These are phyloP conservation scores for Dasypogon diadema DNA, from an alignment of 2,888 invertebrate species.

Conservation along the genomic window DNA sequence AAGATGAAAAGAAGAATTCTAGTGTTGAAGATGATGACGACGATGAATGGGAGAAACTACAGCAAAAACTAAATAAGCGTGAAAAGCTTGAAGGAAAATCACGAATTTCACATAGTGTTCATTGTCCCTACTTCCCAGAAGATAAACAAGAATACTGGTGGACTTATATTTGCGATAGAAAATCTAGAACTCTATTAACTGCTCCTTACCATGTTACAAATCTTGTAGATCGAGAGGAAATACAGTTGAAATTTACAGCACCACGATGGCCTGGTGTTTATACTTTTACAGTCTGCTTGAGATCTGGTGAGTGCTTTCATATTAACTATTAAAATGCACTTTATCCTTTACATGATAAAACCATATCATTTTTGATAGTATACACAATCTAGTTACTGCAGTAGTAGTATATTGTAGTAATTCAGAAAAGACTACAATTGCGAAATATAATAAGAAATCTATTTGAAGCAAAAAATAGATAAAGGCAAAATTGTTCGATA, in stretches of 20 bases:
- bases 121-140: conserved; percentile 95
- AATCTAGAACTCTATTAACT: conserved; percentile 89
- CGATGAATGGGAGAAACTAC: conserved; percentile 92
- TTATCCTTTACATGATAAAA: no score
- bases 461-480: no score
- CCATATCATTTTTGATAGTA: no score
- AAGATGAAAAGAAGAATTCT: conserved; percentile 74
- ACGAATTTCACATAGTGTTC: conserved; percentile 95
- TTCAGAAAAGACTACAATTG: no score
- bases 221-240: conserved; percentile 88
- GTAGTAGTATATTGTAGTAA: no score
- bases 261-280: conserved; percentile 94
- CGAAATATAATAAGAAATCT: no score
- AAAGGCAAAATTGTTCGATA: no score
- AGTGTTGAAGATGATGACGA: conserved; percentile 78
- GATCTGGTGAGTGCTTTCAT: conserved; percentile 80
- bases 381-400: no score
- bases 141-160: conserved; percentile 99
- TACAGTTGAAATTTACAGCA: conserved; percentile 96
- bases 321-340: no score
- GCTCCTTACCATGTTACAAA: conserved; percentile 95
- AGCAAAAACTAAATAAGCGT: conserved; percentile 86
- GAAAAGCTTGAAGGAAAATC: conserved; percentile 94
- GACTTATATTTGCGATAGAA: conserved; percentile 97
- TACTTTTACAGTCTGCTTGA: conserved; percentile 90